Evolutionary conservation across 2,797 vertebrate species (phyloP).

Genomic region (Alauda arvensis): DNA sequence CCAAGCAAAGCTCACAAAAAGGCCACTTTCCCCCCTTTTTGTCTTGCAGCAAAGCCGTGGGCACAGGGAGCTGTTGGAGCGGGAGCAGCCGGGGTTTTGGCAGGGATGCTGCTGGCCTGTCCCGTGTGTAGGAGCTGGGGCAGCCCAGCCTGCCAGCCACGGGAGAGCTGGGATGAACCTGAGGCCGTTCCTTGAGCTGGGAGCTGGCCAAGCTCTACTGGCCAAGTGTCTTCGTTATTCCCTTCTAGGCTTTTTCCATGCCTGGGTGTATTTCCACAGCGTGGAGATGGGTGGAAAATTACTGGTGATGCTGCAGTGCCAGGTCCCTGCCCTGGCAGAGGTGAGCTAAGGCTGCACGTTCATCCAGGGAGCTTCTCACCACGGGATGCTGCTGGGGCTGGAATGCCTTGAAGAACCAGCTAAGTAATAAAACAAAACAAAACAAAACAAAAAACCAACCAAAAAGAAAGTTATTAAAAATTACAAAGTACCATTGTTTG

Average conservation of each 20-base stretch:
- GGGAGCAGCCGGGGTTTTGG: background rate
- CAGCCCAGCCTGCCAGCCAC: background rate
- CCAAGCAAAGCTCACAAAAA: background rate
- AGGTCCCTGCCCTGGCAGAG: background rate
- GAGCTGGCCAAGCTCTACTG: background rate
- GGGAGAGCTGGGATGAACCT: background rate
- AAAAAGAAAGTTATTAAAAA: background rate
- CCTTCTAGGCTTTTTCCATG: constrained; percentile 37
- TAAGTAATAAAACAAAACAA: background rate
- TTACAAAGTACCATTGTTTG: background rate
- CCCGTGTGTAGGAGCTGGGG: background rate
- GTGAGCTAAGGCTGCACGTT: background rate
- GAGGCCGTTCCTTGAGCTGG: background rate
- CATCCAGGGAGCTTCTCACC: background rate
- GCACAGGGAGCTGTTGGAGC: background rate
- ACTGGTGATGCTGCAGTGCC: background rate
- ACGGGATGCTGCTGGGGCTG: background rate
- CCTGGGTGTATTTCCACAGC: background rate
- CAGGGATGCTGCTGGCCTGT: background rate
- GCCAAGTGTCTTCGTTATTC: constrained; percentile 43
- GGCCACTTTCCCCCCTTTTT: background rate
- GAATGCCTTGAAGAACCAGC: background rate
- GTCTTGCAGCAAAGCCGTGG: accelerated
- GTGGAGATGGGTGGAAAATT: background rate
- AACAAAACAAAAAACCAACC: background rate